Percentiles rank a stretch among this genome's conserved stretches.
Conservation (phyloP, 2,797 vertebrate species). For the Tympanoctomys barrerae region DNA sequence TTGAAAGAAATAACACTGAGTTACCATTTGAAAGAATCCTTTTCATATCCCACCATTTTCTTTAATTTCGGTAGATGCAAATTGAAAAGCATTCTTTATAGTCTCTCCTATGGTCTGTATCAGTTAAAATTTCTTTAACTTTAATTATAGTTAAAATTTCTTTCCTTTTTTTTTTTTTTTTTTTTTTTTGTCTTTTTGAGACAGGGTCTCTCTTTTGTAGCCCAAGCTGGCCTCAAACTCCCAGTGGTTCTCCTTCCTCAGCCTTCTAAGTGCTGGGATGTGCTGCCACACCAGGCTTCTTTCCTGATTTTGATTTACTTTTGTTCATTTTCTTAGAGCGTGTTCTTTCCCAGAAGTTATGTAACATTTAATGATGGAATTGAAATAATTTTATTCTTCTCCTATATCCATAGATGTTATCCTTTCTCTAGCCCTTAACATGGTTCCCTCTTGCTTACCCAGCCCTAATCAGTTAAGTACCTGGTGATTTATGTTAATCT, state of each 20-base stretch:
- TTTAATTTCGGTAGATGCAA: slow-evolving; percentile 33
- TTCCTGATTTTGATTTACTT: slow-evolving; percentile 39
- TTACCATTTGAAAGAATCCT: slow-evolving; percentile 19
- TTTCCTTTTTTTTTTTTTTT: neutral
- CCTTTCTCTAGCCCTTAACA: slow-evolving; percentile 8
- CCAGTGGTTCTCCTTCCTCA: too few species aligned
- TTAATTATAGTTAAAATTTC: slow-evolving; percentile 53
- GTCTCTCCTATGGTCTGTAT: neutral
- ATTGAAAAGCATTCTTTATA: slow-evolving; percentile 19
- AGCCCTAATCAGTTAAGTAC: neutral
- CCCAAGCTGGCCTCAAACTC: too few species aligned
- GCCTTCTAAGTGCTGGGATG: too few species aligned
- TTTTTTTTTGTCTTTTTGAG: too few species aligned
- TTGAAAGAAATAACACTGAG: neutral
- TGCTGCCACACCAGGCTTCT: neutral
- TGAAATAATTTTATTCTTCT: slow-evolving; percentile 17
- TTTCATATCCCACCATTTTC: slow-evolving; percentile 3
- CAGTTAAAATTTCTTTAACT: too few species aligned
- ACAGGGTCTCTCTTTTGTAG: too few species aligned
- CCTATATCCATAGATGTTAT: neutral
- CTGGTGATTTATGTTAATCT: neutral
- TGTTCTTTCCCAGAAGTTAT: neutral
- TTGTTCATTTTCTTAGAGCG: neutral
- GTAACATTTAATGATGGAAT: neutral
- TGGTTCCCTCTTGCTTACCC: slow-evolving; percentile 5